Conservation (phyloP, 2,888 invertebrate species). For the Cecidostiba fungosa region DNA sequence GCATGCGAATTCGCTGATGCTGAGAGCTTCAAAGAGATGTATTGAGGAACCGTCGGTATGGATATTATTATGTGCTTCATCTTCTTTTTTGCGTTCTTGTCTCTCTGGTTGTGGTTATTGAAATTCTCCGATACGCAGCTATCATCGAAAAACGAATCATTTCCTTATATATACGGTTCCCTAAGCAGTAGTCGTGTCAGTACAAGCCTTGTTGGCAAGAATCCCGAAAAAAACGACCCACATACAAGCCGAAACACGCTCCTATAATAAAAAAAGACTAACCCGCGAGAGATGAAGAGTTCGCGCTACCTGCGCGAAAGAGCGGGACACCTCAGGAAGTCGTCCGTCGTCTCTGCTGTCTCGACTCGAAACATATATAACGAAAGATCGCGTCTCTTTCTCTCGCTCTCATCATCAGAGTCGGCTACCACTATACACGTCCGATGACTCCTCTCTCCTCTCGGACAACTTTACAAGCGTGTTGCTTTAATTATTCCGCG, state of each 20-base stretch:
- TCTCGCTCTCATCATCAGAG: neutral
- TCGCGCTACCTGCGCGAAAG: slow-evolving; percentile 46
- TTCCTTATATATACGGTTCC: neutral
- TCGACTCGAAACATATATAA: slow-evolving; percentile 39
- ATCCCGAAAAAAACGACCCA: neutral
- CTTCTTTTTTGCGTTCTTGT: no score
- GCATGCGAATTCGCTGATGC: slow-evolving; percentile 77
- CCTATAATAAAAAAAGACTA: neutral
- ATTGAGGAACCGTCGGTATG: neutral
- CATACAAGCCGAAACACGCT: slow-evolving; percentile 11
- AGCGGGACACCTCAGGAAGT: slow-evolving; percentile 56
- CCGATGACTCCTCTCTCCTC: slow-evolving; percentile 15
- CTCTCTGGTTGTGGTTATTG: no score
- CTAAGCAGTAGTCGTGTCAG: neutral
- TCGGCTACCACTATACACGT: neutral
- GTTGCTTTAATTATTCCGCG: slow-evolving; percentile 64
- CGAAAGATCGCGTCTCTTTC: neutral
- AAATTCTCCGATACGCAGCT: no score
- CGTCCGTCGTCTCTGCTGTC: slow-evolving; percentile 39
- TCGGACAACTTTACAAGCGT: slow-evolving; percentile 63
- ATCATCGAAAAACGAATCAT: neutral
- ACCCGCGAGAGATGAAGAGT: slow-evolving; percentile 44
- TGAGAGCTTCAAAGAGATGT: slow-evolving; percentile 57
- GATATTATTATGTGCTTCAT: no score
- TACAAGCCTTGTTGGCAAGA: neutral